These are phyloP conservation scores for Coleophora deauratella DNA, from an alignment of 2,888 invertebrate species.

Conservation along the genomic window DNA sequence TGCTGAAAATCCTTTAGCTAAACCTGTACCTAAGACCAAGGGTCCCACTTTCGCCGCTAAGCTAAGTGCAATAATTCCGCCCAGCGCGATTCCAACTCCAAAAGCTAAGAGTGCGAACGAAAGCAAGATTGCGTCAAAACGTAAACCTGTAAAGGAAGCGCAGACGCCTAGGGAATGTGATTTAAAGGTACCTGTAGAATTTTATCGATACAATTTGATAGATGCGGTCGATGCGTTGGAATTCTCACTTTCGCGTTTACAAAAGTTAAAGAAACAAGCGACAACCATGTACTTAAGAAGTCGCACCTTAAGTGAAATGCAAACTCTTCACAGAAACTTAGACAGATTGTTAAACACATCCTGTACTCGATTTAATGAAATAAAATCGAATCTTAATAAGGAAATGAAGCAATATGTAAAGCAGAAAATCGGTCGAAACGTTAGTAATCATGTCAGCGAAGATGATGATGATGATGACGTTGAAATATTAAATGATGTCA, in stretches of 20 bases:
- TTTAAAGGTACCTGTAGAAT: conserved; percentile 63
- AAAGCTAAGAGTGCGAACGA: conserved; percentile 13
- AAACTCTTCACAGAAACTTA: conserved; percentile 66
- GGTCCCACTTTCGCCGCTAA: conserved; percentile 56
- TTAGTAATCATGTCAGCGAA: not conserved
- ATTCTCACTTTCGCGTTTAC: conserved; percentile 67
- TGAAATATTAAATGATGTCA: conserved; percentile 50
- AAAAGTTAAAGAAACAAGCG: conserved; percentile 65
- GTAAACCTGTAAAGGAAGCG: conserved; percentile 11
- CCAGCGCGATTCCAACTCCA: conserved; percentile 13
- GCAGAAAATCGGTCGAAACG: conserved; percentile 32
- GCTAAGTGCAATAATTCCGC: conserved; percentile 36
- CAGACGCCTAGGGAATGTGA: conserved; percentile 34
- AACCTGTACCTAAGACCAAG: conserved; percentile 27
- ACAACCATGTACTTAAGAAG: conserved; percentile 58
- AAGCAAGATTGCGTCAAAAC: conserved; percentile 12
- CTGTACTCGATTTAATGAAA: conserved; percentile 66
- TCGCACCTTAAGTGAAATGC: conserved; percentile 62
- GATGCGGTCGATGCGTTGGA: conserved; percentile 73
- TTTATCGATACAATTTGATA: conserved; percentile 74
- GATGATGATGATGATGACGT: conserved; percentile 51
- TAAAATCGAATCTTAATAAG: conserved; percentile 68
- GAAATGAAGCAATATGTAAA: conserved; percentile 68
- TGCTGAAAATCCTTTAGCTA: conserved; percentile 35
- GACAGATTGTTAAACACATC: conserved; percentile 72